Conservation (phyloP, 2,797 vertebrate genomes). For the Microctenopoma steveboyesi region DNA sequence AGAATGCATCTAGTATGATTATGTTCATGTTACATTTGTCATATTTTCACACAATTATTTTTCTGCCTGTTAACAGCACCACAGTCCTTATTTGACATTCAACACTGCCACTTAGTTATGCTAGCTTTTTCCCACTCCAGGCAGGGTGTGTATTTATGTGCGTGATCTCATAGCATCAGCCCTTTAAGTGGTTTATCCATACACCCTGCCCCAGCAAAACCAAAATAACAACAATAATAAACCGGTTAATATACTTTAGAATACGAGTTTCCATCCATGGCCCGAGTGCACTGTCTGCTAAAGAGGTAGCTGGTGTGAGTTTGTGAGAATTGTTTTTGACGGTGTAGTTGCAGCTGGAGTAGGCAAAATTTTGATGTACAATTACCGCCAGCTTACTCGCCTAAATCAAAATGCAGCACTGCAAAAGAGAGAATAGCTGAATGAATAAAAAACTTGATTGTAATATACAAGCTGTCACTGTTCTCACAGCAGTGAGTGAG, state of each 20-base stretch:
- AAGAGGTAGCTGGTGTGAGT: background rate
- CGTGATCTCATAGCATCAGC: conserved; percentile 1
- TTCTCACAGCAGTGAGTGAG: conserved; percentile 14
- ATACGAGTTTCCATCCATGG: background rate
- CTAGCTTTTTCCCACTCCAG: conserved; percentile 2
- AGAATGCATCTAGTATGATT: background rate
- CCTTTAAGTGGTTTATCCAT: conserved; percentile 18
- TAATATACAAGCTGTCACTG: conserved; percentile 36
- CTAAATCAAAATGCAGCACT: conserved; percentile 26
- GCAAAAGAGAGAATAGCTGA: conserved; percentile 32
- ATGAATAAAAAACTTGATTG: conserved; percentile 31
- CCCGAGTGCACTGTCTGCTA: conserved; percentile 20
- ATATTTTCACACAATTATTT: conserved; percentile 16
- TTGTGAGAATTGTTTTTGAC: conserved; percentile 22
- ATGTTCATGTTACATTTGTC: background rate
- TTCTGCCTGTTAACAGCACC: conserved; percentile 1
- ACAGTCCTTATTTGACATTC: conserved; percentile 6
- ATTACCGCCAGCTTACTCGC: background rate
- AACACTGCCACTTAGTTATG: conserved; percentile 12
- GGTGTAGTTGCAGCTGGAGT: conserved; percentile 14
- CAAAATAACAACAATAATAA: conserved; percentile 20
- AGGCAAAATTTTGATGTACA: conserved; percentile 30
- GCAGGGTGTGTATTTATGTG: conserved; percentile 3
- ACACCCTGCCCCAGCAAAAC: conserved; percentile 3
- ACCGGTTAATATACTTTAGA: conserved; percentile 5